phyloP scores from a whole-genome alignment of 1,140 invertebrate species.

The Drosophila mojavensis region DNA sequence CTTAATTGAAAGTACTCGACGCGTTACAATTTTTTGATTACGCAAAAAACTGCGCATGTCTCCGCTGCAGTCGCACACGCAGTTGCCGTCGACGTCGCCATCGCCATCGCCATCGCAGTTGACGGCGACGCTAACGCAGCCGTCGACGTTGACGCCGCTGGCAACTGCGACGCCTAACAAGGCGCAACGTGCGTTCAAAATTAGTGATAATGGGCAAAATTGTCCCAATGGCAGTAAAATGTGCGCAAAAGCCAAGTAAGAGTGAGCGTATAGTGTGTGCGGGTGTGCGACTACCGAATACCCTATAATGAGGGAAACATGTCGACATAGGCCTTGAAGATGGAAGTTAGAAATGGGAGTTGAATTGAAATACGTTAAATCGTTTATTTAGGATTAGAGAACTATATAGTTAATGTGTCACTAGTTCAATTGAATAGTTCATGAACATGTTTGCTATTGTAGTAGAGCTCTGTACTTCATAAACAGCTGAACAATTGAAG shows the following conservation, averaged over 20 bases:
- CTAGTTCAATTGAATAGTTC: no score
- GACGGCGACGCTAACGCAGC: constrained; percentile 7
- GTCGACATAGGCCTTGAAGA: no score
- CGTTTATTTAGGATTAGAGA: no score
- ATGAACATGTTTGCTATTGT: no score
- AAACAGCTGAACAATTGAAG: no score
- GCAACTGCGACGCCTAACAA: constrained; percentile 64
- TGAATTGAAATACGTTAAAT: neutral
- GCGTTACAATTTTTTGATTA: constrained; percentile 78
- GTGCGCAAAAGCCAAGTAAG: constrained; percentile 13
- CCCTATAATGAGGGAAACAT: neutral
- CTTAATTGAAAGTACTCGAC: constrained; percentile 81
- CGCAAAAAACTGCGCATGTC: constrained; percentile 69
- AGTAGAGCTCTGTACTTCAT: no score
- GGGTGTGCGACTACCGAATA: neutral
- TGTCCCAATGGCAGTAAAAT: constrained; percentile 71
- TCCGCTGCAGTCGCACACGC: constrained; percentile 14
- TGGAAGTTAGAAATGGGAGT: neutral
- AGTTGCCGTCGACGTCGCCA: constrained; percentile 32
- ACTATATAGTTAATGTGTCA: no score
- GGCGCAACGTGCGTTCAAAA: constrained; percentile 67
- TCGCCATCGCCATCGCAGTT: neutral
- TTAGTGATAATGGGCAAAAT: constrained; percentile 81
- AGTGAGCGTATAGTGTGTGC: neutral
- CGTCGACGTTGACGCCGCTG: constrained; percentile 18